Percentiles rank a stretch among this genome's conserved stretches.
Evolutionary conservation across 2,113 vertebrate species (phyloP).

Genomic region (Aythya baeri): DNA sequence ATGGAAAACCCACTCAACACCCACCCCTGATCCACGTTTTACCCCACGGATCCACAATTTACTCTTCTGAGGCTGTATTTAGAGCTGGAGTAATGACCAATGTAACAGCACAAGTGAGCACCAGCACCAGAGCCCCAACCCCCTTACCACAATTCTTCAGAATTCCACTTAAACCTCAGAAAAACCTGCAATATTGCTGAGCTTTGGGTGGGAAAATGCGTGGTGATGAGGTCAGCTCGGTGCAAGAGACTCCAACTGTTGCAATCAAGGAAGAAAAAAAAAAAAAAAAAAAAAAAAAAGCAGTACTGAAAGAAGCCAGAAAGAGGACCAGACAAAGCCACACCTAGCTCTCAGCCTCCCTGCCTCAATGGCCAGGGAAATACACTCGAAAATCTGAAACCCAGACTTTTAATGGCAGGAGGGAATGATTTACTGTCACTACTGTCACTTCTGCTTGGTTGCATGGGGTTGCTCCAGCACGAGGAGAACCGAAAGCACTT

Average conservation of each 20-base stretch:
- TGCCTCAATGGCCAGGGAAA: neutral
- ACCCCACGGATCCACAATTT: neutral
- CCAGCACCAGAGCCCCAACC: neutral
- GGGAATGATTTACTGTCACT: neutral
- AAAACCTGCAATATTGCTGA: no score
- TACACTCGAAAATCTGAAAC: neutral
- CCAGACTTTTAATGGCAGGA: neutral
- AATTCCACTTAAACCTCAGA: neutral
- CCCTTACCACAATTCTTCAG: fast-evolving
- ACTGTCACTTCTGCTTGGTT: neutral
- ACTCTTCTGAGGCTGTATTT: neutral
- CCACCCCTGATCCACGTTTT: neutral
- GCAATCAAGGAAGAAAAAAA: neutral
- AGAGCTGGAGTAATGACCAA: neutral
- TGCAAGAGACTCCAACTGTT: fast-evolving
- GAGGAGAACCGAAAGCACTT: neutral
- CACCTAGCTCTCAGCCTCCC: neutral
- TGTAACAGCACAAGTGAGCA: fast-evolving
- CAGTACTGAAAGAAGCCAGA: neutral
- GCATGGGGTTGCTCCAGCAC: neutral
- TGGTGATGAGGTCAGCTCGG: fast-evolving
- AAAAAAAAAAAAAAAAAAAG: neutral
- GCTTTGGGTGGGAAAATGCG: fast-evolving
- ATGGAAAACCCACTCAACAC: fast-evolving
- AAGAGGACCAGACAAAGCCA: neutral